Evolutionary conservation across 2,888 invertebrate genomes (phyloP), one percentile per base, ranked within the genome.

Genomic region (Malacosoma neustria): DNA sequence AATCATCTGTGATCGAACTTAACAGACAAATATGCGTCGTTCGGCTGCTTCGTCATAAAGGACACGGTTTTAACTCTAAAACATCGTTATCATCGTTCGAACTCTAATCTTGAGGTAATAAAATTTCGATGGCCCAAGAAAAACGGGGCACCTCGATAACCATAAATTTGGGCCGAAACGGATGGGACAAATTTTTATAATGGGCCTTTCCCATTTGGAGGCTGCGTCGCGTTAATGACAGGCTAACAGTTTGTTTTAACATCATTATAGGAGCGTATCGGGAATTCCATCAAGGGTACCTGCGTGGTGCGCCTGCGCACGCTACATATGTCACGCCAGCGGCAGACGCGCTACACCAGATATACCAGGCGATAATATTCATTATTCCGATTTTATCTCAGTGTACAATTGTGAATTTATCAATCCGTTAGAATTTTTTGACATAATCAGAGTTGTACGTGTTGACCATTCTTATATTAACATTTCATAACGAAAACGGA

Each of bases 121-220:
- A 84, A 85, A 82, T 69, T 69, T 72, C 69, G 69, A 80, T 71
- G 71, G 72, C 58, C 66, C 55, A 72, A 75, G 74, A 75, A 73
- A 75, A 79, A 77, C 80, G 73, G 72, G 67, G 62, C 72, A 72
- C 57, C 65, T 71, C 79, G 84, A 84, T 82, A 81, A 82, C 73
- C 75, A 85, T 85, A 85, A 85, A 84, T 85, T 82, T 69, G 67
- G 65, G 63, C 67, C 75, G 79, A 74, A 82, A 75, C 79, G 85
- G 84, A 84, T 80, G 84, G 79, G 85, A 85, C 85, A 85, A 85
- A 85, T 85, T 84, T 85, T 82, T 84, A 82, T 82, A 84, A 85
- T 85, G 82, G 80, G 64, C 65, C 74, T 74, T 71, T 72, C 74
- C 80, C 79, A 82, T 81, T 81, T 79, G 73, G 72, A 58, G 54